These are phyloP conservation scores for Anthopleura xanthogrammica DNA, from an alignment of 92 coral and sea anemone genomes.

Conservation along the genomic window DNA sequence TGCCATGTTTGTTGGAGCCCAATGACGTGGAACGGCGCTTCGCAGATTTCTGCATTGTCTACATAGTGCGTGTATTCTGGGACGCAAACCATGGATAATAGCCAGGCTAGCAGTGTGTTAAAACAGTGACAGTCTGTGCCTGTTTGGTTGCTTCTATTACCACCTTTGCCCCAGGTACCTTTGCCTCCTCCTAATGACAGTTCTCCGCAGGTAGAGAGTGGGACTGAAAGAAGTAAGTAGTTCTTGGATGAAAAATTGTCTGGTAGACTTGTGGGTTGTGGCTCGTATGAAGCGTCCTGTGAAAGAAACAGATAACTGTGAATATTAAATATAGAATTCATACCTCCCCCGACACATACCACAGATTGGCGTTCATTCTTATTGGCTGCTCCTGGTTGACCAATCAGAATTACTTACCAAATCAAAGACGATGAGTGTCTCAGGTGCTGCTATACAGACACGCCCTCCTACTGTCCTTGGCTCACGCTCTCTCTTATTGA, in stretches of 20 bases:
- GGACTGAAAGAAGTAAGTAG: conserved; percentile 62
- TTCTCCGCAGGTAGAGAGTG: conserved; percentile 79
- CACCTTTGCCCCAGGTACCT: conserved; percentile 21
- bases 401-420: too few species aligned
- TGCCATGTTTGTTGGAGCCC: conserved; percentile 93
- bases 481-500: conserved; percentile 17
- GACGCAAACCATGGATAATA: conserved; percentile 62
- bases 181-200: conserved; percentile 40
- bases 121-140: conserved; percentile 59
- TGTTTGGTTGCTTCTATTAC: conserved; percentile 10
- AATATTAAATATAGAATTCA: neutral
- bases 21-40: conserved; percentile 77
- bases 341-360: too few species aligned
- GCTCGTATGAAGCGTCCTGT: conserved; percentile 88
- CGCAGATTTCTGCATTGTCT: conserved; percentile 60
- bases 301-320: neutral
- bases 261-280: conserved; percentile 50
- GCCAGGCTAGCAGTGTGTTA: conserved; percentile 79
- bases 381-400: too few species aligned
- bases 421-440: too few species aligned
- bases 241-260: conserved; percentile 38
- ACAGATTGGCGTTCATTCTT: too few species aligned
- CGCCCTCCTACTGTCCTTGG: conserved; percentile 52
- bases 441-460: conserved; percentile 38
- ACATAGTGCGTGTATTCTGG: conserved; percentile 32